Evolutionary conservation across 2,888 invertebrate species (phyloP).

Genomic region (Penaeus monodon): DNA sequence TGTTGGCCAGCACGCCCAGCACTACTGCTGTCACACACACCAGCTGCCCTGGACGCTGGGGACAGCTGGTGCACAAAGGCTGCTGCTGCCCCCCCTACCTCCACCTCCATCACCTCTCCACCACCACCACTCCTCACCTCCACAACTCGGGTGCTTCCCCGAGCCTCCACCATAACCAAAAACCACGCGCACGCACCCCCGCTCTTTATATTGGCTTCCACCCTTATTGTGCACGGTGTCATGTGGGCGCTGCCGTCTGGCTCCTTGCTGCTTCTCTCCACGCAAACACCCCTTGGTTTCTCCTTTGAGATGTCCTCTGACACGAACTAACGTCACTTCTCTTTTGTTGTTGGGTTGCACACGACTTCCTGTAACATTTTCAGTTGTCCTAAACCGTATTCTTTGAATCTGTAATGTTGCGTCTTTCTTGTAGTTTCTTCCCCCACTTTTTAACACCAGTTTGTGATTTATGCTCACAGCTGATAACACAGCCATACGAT

Average conservation of each 20-base stretch:
- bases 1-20: conserved; percentile 52
- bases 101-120: conserved; percentile 3
- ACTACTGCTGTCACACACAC: conserved; percentile 17
- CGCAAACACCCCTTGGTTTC: background rate
- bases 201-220: conserved; percentile 26
- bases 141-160: background rate
- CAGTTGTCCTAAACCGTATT: too few relatives aligned
- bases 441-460: too few relatives aligned
- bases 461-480: too few relatives aligned
- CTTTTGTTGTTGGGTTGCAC: too few relatives aligned
- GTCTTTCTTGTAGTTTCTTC: too few relatives aligned
- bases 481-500: background rate
- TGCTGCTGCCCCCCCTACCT: conserved; percentile 47
- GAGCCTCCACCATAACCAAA: conserved; percentile 1
- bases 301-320: background rate
- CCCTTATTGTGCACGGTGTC: conserved; percentile 21
- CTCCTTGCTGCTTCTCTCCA: conserved; percentile 29
- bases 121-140: background rate
- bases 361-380: too few relatives aligned
- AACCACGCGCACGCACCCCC: conserved; percentile 4
- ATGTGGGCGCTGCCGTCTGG: background rate
- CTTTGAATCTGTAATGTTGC: too few relatives aligned
- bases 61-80: conserved; percentile 52
- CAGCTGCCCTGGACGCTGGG: conserved; percentile 34
- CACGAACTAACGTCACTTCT: background rate